phyloP scores from a whole-genome alignment of 2,113 vertebrate genomes.

The Microtus montanus region DNA sequence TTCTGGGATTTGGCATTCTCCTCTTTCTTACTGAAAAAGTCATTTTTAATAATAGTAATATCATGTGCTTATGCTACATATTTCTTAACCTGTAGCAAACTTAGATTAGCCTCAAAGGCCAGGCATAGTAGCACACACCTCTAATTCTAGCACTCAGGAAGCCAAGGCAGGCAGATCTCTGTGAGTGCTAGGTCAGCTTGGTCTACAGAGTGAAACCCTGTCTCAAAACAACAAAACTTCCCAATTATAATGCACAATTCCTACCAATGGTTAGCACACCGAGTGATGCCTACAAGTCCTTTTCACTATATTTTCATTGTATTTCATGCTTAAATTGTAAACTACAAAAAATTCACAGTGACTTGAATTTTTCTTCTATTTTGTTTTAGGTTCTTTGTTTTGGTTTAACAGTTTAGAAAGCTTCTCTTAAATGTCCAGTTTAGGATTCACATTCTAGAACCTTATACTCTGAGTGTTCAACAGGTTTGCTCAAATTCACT shows the following conservation, averaged over 20 bases:
- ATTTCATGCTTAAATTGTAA: not conserved
- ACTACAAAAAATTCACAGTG: not conserved
- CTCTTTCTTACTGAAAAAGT: not conserved
- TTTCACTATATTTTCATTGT: not conserved
- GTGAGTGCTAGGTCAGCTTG: not conserved
- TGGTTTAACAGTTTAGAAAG: not conserved
- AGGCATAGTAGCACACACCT: not conserved
- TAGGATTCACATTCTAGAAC: not conserved
- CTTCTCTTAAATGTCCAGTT: not conserved
- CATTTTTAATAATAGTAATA: not conserved
- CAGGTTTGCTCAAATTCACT: not conserved
- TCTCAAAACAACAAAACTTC: not conserved
- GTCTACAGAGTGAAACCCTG: not conserved
- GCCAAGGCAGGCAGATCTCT: not conserved
- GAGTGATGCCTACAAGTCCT: not conserved
- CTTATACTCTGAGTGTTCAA: not conserved
- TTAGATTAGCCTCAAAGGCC: not conserved
- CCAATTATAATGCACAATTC: not conserved
- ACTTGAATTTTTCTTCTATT: not conserved
- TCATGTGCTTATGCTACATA: not conserved
- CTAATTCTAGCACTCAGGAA: not conserved
- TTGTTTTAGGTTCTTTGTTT: not conserved
- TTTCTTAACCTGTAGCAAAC: not conserved
- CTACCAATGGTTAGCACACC: not conserved
- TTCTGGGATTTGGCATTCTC: not conserved